Evolutionary conservation across 1,140 invertebrate genomes (phyloP), one percentile per base, ranked within the genome.

Genomic region (Neotoxoptera formosana): DNA sequence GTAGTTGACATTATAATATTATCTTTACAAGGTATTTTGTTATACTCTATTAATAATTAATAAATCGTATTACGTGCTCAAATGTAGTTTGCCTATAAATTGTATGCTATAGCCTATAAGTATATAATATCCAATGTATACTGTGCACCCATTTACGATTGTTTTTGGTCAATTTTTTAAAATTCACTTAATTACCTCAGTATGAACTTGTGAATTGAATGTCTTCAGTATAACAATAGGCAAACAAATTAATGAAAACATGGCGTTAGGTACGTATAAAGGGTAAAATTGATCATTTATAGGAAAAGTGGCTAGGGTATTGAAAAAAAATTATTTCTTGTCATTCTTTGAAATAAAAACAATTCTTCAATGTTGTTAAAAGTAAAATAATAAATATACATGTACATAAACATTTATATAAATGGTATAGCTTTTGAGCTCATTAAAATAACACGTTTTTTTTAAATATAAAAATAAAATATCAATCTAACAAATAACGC

Each of bases 1-100:
- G 1, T 51, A 1, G 60, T 76, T 56, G n/a, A 53, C 41, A 45
- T 23, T n/a, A 48, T 56, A 20, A 48, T 56, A 20, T 89, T 89
- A 89, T 89, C 88, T 89, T 89, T 41, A 14, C 34, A 41, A n/a
- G 51, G 88, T 89, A 89, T 89, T 89, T 89, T 56, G 1, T 21
- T 14, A 53, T 48, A 41, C 51, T 36, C 51, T 56, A 56, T 89
- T 89, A 51, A 89, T 56, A 89, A 56, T 36, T 53, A 56, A 89
- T 89, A 89, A 51, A 51, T 89, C 34, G 9, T 11, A 41, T 9
- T 53, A 89, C 87, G 48, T 89, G 87, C 48, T 89, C 21, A 53
- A 53, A 51, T 53, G 87, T 23, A 25, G n/a, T 89, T 89, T 89
- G 23, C 14, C 36, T 86, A 53, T 53, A 30, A 30, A 86, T 86